Percentiles rank a stretch among this genome's conserved stretches.
Conservation (phyloP, 2,888 invertebrate genomes). For the Falcaria lacertinaria region DNA sequence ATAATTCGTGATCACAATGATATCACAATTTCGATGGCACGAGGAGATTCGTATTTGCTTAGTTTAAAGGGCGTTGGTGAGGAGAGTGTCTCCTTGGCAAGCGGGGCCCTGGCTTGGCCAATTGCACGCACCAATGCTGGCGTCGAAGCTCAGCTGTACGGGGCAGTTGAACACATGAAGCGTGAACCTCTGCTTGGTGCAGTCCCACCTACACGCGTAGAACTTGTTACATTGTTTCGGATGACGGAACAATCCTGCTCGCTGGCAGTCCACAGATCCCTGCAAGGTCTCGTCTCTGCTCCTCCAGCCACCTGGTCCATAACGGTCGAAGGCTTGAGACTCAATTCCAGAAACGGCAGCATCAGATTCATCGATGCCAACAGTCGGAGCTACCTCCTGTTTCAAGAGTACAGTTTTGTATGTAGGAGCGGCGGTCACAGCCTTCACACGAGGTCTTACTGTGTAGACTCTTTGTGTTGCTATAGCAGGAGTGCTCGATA, state of each 20-base stretch:
- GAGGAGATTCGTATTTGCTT: slow-evolving; percentile 39
- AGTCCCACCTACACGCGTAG: slow-evolving; percentile 90
- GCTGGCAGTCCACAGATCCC: slow-evolving; percentile 81
- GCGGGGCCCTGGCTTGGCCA: slow-evolving; percentile 90
- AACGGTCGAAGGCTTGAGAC: slow-evolving; percentile 78
- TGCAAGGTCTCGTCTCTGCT: slow-evolving; percentile 80
- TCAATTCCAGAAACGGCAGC: slow-evolving; percentile 40
- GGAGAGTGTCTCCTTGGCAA: slow-evolving; percentile 85
- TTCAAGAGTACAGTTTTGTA: slow-evolving; percentile 61
- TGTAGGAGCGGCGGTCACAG: slow-evolving; percentile 65
- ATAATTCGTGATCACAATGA: slow-evolving; percentile 49
- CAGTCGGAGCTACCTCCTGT: slow-evolving; percentile 48
- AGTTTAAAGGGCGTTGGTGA: slow-evolving; percentile 73
- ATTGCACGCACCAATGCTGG: slow-evolving; percentile 87
- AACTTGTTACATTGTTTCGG: slow-evolving; percentile 90
- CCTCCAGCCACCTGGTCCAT: slow-evolving; percentile 82
- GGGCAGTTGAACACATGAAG: slow-evolving; percentile 89
- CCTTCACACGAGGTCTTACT: slow-evolving; percentile 55
- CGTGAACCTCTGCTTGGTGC: slow-evolving; percentile 86
- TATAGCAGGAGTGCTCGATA: slow-evolving; percentile 50
- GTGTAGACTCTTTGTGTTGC: slow-evolving; percentile 50
- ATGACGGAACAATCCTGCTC: slow-evolving; percentile 83
- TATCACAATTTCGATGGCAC: slow-evolving; percentile 75
- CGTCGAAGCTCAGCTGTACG: slow-evolving; percentile 87
- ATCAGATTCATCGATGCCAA: slow-evolving; percentile 27